Evolutionary conservation across 1,140 invertebrate genomes (phyloP), one percentile per base, ranked within the genome.

Genomic region (Rhynchophorus ferrugineus): DNA sequence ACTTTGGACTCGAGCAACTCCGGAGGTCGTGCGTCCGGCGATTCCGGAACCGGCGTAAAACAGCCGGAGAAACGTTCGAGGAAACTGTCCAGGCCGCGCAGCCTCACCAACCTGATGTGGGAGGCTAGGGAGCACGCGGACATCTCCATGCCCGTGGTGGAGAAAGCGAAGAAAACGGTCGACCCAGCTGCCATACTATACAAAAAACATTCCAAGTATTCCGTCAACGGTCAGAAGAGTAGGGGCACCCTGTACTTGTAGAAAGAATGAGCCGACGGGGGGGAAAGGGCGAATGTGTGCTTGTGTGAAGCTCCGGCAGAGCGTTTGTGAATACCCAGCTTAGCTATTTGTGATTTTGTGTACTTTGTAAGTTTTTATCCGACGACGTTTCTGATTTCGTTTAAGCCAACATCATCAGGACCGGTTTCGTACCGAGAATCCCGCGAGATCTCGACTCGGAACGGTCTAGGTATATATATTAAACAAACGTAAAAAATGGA

Each of bases 1-100:
- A 91, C 89, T 3, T 73, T 92, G 46, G 87, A 91, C 66, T 91
- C 89, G 14, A 90, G 87, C 69, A 87, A 90, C 69, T 90, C 87
- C 11, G 88, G 89, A 20, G 88, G 88, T 8, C 77, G 87, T 34
- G 87, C 85, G 3, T 90, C 87, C 14, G 87, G 85, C 0, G 87
- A 90, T 69, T 91, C 88, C 0, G 64, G 58, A 7, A 83, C 81
- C 0, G 84, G 82, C 6, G 80, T 80, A 2, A 89, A 89, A 64
- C 74, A 88, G 61, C 87, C 86, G 17, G 87, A 89, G 63, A 89
- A 89, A 65, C 78, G 87, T 67, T 86, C 83, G 41, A 75, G 84
- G 56, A 81, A 82, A 58, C 64, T 87, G 51, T 85, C 83, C 48
- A 78, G 85, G 68, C 87, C 88, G 8, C 79, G 86, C 56, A 91